Evolutionary conservation across 1,140 invertebrate genomes (phyloP), one percentile per base, ranked within the genome.

Genomic region (Hormaphis cornu): DNA sequence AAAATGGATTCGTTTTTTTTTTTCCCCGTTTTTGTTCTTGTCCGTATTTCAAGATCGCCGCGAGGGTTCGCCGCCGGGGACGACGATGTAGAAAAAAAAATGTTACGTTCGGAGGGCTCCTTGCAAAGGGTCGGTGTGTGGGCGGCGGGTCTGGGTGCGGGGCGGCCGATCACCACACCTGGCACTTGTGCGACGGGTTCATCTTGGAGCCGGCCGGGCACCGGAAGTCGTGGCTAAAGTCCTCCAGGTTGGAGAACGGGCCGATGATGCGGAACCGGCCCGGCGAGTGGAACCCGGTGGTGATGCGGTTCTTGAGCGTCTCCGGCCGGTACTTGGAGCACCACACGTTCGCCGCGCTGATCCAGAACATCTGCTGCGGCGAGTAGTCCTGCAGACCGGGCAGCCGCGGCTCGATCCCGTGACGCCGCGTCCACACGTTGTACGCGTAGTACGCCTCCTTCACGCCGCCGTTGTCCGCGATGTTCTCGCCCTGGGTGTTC

Each of bases 401-500:
- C 2, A 93, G 77, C 70, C 81, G 78, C 1, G 81, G 79, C 20
- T 91, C 89, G 1, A 76, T 74, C 0, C 83, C 84, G 73, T 91
- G 83, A 14, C 83, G 78, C 33, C 83, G 76, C 1, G 81, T 81
- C 87, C 89, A 91, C 8, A 83, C 81, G 40, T 83, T 80, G 77
- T 93, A 93, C 0, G 91, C 90, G 28, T 85, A 82, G 76, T 93
- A 95, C 0, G 93, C 89, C 73, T 91, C 86, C 75, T 92, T 92
- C 24, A 94, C 84, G 1, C 91, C 91, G 14, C 90, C 91, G 76
- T 93, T 93, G 76, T 95, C 91, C 0, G 93, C 92, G 52, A 95
- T 91, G 76, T 95, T 95, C 75, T 95, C 92, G n/a, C 87, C 89
- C 79, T 93, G 89, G 1, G 90, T 92, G 72, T 91, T 90, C 30